Base-by-base conservation (phyloP, 1,140 invertebrate species). In the Diorhabda sublineata region DNA sequence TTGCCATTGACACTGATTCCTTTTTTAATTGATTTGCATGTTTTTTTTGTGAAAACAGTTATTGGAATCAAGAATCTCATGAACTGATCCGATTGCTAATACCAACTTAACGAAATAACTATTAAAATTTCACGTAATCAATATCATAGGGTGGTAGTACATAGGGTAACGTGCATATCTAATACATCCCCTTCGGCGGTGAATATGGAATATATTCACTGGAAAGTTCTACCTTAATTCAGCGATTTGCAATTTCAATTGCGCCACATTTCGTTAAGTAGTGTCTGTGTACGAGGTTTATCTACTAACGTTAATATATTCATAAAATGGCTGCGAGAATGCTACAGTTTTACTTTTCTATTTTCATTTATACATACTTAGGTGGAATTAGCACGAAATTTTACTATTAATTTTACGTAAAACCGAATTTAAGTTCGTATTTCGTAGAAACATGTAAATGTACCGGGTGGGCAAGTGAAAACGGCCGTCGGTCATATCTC, bases 181-280 rank as follows among this genome's bases (percentile, higher is more conserved):
- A 61, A 61, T 61, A 41, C 42, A 43, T n/a, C 42, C 26, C 42
- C 26, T n/a, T 61, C 26, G 26, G 59, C 11, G 11, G 6, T n/a
- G 26, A 61, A 61, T 61, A 61, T 61, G 59, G 59, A 61, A 61
- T 61, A 61, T 61, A 61, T 42, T 61, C 41, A 61, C 59, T 43
- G 11, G 26, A 61, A 61, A 61, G 59, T 61, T 61, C 59, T 8
- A 61, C 59, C 59, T 61, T 68, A 67, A 68, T 71, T 72, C 65
- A 67, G 64, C 61, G 67, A 71, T 71, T 71, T 71, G 70, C 70
- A 71, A 71, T 71, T 71, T 71, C 70, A 71, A 71, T 71, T 71
- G 70, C 70, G 67, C 63, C 67, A 69, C 60, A 71, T 71, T 71
- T 69, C 64, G 70, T 68, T 71, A 69, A 71, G 68, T 71, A 71